Evolutionary conservation across 2,888 invertebrate species (phyloP).

Genomic region (Eurytoma californica): DNA sequence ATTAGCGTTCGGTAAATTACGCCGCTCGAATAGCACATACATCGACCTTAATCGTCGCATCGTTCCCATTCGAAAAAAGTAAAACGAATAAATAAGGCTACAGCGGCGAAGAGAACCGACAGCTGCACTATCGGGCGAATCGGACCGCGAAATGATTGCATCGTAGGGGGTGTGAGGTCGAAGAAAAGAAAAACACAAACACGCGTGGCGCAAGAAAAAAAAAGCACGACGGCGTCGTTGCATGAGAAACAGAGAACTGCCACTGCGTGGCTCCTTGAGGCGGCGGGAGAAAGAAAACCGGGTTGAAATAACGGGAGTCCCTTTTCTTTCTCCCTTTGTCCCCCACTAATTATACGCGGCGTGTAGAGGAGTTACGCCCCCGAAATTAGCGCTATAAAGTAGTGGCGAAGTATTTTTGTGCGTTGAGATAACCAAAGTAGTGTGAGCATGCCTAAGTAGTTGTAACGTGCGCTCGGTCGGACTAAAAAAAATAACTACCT

Average conservation of each 20-base stretch:
- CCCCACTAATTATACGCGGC: conserved; percentile 30
- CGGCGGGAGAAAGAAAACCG: neutral
- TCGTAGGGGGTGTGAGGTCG: neutral
- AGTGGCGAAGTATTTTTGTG: conserved; percentile 44
- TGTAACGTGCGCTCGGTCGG: neutral
- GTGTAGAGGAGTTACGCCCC: conserved; percentile 6
- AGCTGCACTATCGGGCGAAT: conserved; percentile 40
- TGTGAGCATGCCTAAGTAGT: conserved; percentile 39
- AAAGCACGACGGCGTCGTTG: conserved; percentile 9
- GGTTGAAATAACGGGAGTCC: neutral
- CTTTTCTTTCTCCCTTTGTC: conserved; percentile 22
- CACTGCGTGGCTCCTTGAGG: conserved; percentile 9
- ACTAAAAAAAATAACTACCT: too few species aligned
- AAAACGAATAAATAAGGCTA: conserved; percentile 4
- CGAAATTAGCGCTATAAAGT: conserved; percentile 24
- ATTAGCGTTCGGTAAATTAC: conserved; percentile 23
- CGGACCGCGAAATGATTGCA: neutral
- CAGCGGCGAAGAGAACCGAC: neutral
- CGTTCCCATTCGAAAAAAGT: conserved; percentile 45
- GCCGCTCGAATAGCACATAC: conserved; percentile 4
- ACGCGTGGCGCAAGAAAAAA: neutral
- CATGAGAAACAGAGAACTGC: conserved; percentile 25
- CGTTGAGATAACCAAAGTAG: conserved; percentile 16
- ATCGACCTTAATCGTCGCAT: conserved; percentile 45
- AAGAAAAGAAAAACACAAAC: neutral